A percentile compares a stretch with the other conserved stretches of the same genome.
Evolutionary conservation across 2,113 vertebrate genomes (phyloP).

Genomic region (Stegastes partitus): DNA sequence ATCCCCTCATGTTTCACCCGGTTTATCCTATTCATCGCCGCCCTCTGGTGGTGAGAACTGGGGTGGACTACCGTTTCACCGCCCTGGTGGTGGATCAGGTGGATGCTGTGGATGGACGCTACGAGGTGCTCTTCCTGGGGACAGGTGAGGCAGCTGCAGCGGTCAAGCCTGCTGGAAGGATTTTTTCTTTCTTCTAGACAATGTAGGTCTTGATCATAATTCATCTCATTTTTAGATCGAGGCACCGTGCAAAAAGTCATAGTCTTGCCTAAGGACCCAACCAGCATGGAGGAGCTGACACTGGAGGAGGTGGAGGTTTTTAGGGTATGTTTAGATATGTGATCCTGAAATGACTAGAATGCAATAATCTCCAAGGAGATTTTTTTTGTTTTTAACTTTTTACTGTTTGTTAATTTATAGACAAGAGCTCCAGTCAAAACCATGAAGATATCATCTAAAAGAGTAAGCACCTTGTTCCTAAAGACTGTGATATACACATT

Average conservation of each 20-base stretch:
- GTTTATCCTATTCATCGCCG: conserved; percentile 88
- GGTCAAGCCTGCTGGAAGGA: accelerated
- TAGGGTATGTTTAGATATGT: conserved; percentile 74
- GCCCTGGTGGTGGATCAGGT: conserved; percentile 88
- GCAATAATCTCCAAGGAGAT: neutral
- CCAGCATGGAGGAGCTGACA: conserved; percentile 86
- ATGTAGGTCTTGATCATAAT: neutral
- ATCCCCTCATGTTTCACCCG: conserved; percentile 88
- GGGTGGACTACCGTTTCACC: conserved; percentile 88
- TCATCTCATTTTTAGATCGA: conserved; percentile 73
- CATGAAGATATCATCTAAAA: conserved; percentile 89
- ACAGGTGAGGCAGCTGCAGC: conserved; percentile 80
- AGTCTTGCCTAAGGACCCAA: conserved; percentile 86
- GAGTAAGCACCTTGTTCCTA: conserved; percentile 73
- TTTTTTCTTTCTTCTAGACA: neutral
- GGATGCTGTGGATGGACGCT: conserved; percentile 88
- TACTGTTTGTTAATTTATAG: conserved; percentile 67
- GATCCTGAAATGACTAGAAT: neutral
- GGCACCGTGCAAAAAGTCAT: conserved; percentile 90
- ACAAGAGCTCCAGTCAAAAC: conserved; percentile 86
- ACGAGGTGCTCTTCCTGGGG: conserved; percentile 89
- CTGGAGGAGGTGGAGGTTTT: conserved; percentile 90
- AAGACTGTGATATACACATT: neutral
- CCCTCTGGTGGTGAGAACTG: conserved; percentile 88
- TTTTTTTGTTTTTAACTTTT: neutral